phyloP scores from a whole-genome alignment of 2,888 invertebrate species.

The Tholera decimalis region DNA sequence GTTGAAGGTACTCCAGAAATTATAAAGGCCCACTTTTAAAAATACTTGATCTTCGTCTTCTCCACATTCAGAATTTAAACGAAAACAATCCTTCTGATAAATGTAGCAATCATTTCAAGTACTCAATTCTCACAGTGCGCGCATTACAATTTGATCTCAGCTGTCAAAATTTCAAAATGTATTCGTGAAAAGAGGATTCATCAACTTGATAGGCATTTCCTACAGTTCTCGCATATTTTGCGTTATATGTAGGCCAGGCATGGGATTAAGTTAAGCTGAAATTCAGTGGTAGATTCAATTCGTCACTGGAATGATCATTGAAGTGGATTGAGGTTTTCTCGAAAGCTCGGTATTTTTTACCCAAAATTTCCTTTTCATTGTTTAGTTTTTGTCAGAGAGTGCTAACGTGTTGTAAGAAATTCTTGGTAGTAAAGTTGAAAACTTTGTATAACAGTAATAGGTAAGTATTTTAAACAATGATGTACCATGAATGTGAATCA shows the following conservation, averaged over 20 bases:
- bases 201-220: constrained; percentile 38
- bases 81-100: constrained; percentile 43
- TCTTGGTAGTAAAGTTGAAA: too few species aligned
- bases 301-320: constrained; percentile 41
- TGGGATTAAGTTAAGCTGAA: constrained; percentile 34
- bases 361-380: too few species aligned
- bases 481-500: too few species aligned
- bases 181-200: constrained; percentile 49
- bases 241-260: constrained; percentile 22
- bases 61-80: constrained; percentile 13
- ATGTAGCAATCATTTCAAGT: constrained; percentile 35
- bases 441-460: too few species aligned
- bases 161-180: constrained; percentile 60
- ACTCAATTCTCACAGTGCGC: constrained; percentile 20
- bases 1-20: not conserved
- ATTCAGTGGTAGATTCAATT: constrained; percentile 39
- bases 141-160: constrained; percentile 43
- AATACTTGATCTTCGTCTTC: not conserved
- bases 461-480: too few species aligned
- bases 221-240: constrained; percentile 15
- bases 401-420: too few species aligned
- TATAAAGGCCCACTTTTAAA: not conserved
- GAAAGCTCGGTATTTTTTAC: not conserved
- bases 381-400: too few species aligned
- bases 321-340: constrained; percentile 16